Evolutionary conservation across 2,797 vertebrate genomes (phyloP).

Genomic region (Neoniphon sammara): DNA sequence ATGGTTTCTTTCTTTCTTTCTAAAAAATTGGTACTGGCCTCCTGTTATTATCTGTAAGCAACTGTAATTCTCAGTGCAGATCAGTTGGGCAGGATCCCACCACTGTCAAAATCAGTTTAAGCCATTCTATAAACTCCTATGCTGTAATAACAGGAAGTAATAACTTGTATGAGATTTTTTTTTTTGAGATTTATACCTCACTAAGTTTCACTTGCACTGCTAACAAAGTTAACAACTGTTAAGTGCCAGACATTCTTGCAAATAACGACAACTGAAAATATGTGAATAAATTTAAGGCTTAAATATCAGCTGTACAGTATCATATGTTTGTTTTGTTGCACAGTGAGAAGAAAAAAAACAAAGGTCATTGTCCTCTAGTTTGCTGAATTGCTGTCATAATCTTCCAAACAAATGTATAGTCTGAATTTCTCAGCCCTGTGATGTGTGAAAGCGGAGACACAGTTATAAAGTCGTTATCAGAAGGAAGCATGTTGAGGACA

Average conservation of each 20-base stretch:
- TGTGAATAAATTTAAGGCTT: background rate
- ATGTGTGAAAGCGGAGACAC: constrained; percentile 33
- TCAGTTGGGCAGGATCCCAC: too few relatives aligned
- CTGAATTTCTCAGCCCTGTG: constrained; percentile 12
- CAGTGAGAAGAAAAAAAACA: too few relatives aligned
- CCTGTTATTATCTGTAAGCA: background rate
- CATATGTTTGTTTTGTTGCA: background rate
- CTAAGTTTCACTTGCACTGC: background rate
- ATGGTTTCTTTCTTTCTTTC: background rate
- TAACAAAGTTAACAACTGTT: background rate
- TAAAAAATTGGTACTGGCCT: background rate
- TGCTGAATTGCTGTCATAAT: background rate
- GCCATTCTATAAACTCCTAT: background rate
- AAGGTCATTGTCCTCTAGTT: background rate
- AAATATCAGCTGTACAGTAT: too few relatives aligned
- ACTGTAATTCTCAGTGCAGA: too few relatives aligned
- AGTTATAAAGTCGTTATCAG: constrained; percentile 65
- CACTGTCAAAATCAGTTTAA: too few relatives aligned
- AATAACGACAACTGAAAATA: background rate
- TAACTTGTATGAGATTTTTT: background rate
- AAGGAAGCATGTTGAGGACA: constrained; percentile 63
- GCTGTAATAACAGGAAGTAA: background rate
- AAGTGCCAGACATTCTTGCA: too few relatives aligned
- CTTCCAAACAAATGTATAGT: background rate
- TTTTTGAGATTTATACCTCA: background rate